Evolutionary conservation across 2,888 invertebrate species (phyloP).

Genomic region (Ypsolopha scabrella): DNA sequence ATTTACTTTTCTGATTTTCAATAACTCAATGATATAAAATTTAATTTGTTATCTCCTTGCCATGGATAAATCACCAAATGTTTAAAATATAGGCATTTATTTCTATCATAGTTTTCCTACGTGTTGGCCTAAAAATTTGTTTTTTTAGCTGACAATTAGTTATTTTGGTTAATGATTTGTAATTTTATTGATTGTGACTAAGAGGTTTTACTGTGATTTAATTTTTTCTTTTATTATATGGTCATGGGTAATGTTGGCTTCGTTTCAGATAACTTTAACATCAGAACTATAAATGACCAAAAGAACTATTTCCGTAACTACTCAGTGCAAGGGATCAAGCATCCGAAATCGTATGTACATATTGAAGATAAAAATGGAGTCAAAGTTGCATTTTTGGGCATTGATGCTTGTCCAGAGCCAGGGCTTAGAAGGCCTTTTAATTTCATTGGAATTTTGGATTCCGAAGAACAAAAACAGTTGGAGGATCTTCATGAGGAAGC

Average conservation of each 20-base stretch:
- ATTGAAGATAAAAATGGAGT: constrained; percentile 65
- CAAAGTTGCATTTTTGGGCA: constrained; percentile 83
- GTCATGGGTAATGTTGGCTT: constrained; percentile 3
- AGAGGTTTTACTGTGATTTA: no score
- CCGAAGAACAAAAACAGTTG: constrained; percentile 69
- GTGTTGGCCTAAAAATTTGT: no score
- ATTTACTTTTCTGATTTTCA: no score
- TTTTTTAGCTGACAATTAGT: no score
- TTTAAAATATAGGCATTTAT: no score
- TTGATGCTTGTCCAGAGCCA: constrained; percentile 90
- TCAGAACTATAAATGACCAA: constrained; percentile 74
- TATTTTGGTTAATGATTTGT: no score
- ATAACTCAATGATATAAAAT: no score
- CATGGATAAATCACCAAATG: no score
- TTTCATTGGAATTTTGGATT: constrained; percentile 82
- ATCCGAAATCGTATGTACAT: constrained; percentile 82
- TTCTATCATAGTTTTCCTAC: no score
- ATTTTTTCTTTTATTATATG: neutral
- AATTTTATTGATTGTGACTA: no score
- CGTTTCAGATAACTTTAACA: constrained; percentile 89
- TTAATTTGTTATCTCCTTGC: no score
- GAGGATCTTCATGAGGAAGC: constrained; percentile 69
- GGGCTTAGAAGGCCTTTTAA: constrained; percentile 91
- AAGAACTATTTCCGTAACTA: constrained; percentile 83
- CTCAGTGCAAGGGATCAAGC: constrained; percentile 79